These are phyloP conservation scores for Echeneis naucrates DNA, from an alignment of 2,797 vertebrate genomes.

Conservation along the genomic window DNA sequence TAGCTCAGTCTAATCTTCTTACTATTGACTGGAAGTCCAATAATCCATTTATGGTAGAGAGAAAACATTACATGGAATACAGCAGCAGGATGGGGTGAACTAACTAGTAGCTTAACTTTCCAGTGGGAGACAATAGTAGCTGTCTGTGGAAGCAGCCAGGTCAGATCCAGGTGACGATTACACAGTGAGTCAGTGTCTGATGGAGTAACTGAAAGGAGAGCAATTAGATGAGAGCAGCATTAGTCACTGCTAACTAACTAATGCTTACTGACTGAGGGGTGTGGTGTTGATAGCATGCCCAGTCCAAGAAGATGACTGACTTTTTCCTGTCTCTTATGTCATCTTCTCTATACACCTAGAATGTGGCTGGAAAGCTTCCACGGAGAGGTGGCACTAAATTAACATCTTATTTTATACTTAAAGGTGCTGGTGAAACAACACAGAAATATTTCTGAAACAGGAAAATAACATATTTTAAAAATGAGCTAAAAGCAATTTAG, in stretches of 20 bases:
- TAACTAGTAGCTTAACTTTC: constrained; percentile 48
- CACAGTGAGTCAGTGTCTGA: constrained; percentile 14
- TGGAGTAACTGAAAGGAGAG: constrained; percentile 15
- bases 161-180: constrained; percentile 13
- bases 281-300: background rate
- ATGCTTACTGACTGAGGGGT: background rate
- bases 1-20: constrained; percentile 77
- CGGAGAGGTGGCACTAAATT: background rate
- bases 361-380: background rate
- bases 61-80: constrained; percentile 71
- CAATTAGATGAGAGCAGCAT: background rate
- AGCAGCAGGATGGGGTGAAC: constrained; percentile 53
- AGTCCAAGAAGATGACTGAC: background rate
- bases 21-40: constrained; percentile 78
- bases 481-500: background rate
- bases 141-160: constrained; percentile 9
- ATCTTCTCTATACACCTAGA: background rate
- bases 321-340: too few species aligned
- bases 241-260: background rate
- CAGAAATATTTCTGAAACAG: background rate
- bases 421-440: background rate
- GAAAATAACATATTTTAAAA: background rate
- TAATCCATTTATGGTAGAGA: constrained; percentile 76
- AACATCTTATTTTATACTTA: background rate
- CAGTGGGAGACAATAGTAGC: constrained; percentile 21